phyloP scores from a whole-genome alignment of 1,140 invertebrate species.

The Papilio helenus region DNA sequence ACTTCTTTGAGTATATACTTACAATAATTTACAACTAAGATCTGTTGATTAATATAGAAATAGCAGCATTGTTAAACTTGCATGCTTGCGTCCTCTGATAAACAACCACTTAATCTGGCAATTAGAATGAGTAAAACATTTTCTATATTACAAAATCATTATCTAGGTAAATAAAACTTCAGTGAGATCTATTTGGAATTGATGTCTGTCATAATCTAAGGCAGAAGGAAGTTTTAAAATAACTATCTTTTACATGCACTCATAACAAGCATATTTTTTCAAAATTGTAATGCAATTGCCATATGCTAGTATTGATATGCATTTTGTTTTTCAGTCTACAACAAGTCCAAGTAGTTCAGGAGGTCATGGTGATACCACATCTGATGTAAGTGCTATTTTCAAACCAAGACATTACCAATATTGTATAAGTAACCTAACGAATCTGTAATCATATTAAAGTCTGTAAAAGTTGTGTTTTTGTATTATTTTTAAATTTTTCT shows the following conservation, averaged over 20 bases:
- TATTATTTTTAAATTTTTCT: too few species aligned
- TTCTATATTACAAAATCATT: neutral
- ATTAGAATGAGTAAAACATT: neutral
- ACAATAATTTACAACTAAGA: neutral
- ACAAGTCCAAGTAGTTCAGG: constrained; percentile 73
- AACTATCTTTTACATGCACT: too few species aligned
- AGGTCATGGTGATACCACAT: constrained; percentile 69
- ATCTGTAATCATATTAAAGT: neutral
- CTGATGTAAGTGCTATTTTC: constrained; percentile 66
- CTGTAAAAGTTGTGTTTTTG: too few species aligned
- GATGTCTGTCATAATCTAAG: too few species aligned
- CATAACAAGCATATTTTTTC: too few species aligned
- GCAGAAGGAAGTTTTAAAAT: too few species aligned
- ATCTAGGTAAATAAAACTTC: neutral
- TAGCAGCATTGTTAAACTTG: neutral
- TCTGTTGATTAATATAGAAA: neutral
- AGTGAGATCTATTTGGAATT: neutral
- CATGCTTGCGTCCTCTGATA: neutral
- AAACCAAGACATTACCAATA: neutral
- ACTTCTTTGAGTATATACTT: too few species aligned
- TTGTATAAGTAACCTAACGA: neutral
- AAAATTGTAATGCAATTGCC: neutral
- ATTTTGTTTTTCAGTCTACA: constrained; percentile 61
- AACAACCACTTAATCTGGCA: neutral
- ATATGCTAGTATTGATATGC: neutral